A percentile compares a stretch with the other conserved stretches of the same genome.
Evolutionary conservation across 2,888 invertebrate genomes (phyloP).

Genomic region (Eupithecia subfuscata): DNA sequence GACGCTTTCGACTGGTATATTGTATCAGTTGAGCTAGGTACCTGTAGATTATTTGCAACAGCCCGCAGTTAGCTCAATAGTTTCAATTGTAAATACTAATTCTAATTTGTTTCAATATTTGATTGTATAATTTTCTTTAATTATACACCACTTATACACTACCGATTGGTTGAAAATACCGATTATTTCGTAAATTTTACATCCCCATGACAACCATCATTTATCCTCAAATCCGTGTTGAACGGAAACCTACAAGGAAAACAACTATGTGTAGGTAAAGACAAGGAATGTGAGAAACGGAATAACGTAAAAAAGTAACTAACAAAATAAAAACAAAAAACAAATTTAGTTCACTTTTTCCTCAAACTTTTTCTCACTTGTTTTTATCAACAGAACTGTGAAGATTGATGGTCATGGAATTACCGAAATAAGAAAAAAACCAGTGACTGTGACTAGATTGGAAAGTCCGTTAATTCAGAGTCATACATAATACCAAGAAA

Average conservation of each 20-base stretch:
- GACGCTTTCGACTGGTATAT: no score
- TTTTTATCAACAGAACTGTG: background rate
- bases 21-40: no score
- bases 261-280: background rate
- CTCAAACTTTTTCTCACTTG: slow-evolving; percentile 3
- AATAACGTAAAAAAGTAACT: background rate
- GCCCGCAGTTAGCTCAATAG: no score
- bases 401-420: background rate
- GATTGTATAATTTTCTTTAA: no score
- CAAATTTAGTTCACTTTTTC: background rate
- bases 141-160: no score
- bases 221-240: background rate
- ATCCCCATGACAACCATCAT: background rate
- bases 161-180: background rate
- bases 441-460: background rate
- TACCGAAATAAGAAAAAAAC: background rate
- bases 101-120: no score
- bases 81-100: no score
- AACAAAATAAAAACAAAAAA: no score
- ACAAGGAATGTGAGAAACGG: background rate
- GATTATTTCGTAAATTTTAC: background rate
- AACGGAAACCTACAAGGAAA: background rate
- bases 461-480: slow-evolving; percentile 1
- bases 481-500: background rate
- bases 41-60: no score